Evolutionary conservation across 2,888 invertebrate species (phyloP), one percentile per base, ranked within the genome.

Genomic region (Drosophila anomalata): DNA sequence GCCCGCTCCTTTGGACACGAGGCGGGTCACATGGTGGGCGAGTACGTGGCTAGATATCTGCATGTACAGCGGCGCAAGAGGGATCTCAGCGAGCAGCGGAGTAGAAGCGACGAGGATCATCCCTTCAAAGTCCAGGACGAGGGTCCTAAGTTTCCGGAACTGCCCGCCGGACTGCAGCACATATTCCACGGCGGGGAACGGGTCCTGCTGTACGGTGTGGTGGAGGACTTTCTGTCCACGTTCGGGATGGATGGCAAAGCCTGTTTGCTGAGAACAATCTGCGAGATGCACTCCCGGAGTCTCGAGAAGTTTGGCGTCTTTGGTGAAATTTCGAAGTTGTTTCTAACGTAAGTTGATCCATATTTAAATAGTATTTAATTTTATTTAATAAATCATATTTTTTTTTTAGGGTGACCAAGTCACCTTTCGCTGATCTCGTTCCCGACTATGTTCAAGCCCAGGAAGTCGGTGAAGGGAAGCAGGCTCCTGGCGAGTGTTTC

Each of bases 231-330:
- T 89, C 91, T 97, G 56, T 93, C 95, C 46, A 96, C 95, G 79
- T 95, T 97, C 73, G 97, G 97, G 0, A 92, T 97, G 92, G 94
- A 96, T 75, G 97, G 97, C 24, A 96, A 94, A 86, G 96, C 96
- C 3, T 97, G 97, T 88, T 91, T 97, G 1, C 91, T 97, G 51
- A 93, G 97, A 73, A 96, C 96, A 1, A 97, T 97, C 70, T 97
- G 97, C 85, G 97, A 97, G 91, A 95, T 97, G 44, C 96, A 97
- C 85, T 95, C 97, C 0, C 94, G 96, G 87, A 95, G 95, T 0
- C 91, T 96, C 70, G 93, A 93, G 52, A 95, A 96, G 81, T 96
- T 95, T 79, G 97, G 97, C 5, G 93, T 97, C 53, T 90, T 97
- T 46, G 97, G 97, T 0, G 97, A 97, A 93, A 94, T 96, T 85